A percentile compares a stretch with the other conserved stretches of the same genome.
Conservation (phyloP, 2,113 vertebrate genomes). For the Uropsilus gracilis region DNA sequence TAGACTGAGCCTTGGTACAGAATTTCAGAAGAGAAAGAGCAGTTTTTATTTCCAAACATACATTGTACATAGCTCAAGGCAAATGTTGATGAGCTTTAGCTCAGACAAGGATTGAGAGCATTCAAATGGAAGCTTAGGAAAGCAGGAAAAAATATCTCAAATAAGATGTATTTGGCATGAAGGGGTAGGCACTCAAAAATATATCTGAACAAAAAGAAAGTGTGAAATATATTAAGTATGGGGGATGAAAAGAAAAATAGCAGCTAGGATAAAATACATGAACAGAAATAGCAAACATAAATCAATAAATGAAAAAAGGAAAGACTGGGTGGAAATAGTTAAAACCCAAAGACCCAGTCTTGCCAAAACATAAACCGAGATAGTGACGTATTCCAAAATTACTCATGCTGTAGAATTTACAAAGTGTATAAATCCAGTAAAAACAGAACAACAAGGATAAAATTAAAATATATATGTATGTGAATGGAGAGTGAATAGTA, state of each 20-base stretch:
- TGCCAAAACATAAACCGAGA: neutral
- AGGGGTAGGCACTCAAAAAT: neutral
- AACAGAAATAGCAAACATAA: neutral
- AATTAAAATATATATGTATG: no score
- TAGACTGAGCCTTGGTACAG: neutral
- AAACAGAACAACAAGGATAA: neutral
- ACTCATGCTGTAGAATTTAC: neutral
- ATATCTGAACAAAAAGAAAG: neutral
- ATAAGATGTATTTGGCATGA: neutral
- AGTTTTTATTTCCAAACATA: neutral
- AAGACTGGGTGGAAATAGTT: neutral
- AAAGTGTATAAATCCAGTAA: neutral
- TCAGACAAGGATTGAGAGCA: neutral
- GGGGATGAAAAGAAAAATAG: neutral
- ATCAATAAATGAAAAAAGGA: neutral
- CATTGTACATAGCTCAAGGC: neutral
- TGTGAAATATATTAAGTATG: neutral
- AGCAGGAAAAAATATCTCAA: neutral
- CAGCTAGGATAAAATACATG: neutral
- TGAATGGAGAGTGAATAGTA: no score
- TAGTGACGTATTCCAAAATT: neutral
- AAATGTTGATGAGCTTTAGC: neutral
- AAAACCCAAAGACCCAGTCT: neutral
- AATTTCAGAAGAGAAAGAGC: neutral
- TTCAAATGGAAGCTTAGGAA: neutral